phyloP scores from a whole-genome alignment of 1,140 invertebrate species.

The Zophobas atratus region DNA sequence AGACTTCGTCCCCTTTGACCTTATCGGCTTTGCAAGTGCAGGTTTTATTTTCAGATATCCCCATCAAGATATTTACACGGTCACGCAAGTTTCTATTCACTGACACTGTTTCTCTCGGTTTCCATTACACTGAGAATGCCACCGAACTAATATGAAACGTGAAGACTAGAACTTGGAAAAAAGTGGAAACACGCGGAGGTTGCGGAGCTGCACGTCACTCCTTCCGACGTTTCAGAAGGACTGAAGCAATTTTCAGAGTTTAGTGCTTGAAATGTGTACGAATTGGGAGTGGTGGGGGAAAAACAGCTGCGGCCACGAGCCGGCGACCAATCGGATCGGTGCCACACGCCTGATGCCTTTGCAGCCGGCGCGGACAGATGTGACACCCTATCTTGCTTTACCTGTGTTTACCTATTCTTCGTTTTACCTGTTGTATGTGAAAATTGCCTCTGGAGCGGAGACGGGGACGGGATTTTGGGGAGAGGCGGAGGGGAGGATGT shows the following conservation, averaged over 20 bases:
- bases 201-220: conserved; percentile 31
- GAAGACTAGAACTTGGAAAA: conserved; percentile 9
- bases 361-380: conserved; percentile 62
- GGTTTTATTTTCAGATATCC: conserved; percentile 62
- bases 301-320: conserved; percentile 64
- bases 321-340: conserved; percentile 58
- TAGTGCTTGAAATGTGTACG: conserved; percentile 53
- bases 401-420: conserved; percentile 51
- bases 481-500: not conserved
- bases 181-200: not conserved
- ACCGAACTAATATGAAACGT: conserved; percentile 31
- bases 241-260: conserved; percentile 51
- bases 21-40: conserved; percentile 62
- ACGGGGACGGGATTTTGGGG: not conserved
- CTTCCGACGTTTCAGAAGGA: conserved; percentile 36
- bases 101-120: conserved; percentile 44
- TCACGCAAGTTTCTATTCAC: conserved; percentile 49
- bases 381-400: conserved; percentile 57
- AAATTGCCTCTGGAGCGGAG: conserved; percentile 13
- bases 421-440: conserved; percentile 54
- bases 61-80: conserved; percentile 60
- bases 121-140: conserved; percentile 1
- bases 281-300: conserved; percentile 54
- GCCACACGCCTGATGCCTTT: conserved; percentile 63
- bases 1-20: conserved; percentile 56